Evolutionary conservation across 2,113 vertebrate species (phyloP), one percentile per base, ranked within the genome.

Genomic region (Philantomba maxwellii): DNA sequence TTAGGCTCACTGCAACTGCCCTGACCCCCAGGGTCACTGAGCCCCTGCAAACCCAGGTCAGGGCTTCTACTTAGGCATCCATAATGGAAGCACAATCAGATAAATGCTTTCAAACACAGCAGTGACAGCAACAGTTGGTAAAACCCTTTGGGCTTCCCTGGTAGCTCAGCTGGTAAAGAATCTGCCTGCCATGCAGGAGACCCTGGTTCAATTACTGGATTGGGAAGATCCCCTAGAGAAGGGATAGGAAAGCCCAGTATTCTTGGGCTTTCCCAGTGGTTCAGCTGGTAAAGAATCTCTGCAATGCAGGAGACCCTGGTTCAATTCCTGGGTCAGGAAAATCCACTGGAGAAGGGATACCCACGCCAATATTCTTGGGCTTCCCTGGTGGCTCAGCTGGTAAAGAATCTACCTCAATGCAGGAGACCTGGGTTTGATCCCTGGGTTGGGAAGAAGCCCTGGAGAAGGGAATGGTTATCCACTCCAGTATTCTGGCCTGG

Each of bases 241-340:
- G 64, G 17, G n/a, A 70, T 36, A 70, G 64, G 30, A 33, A 17
- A 64, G 15, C 62, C 64, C 64, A 70, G 17, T 70, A 36, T 70
- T 70, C 64, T 70, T 36, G 64, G n/a, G 64, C n/a, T 70, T 70
- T 11, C n/a, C 64, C 1, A 1, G n/a, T 70, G 17, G 64, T 30
- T 36, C n/a, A 36, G 64, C 17, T 70, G n/a, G 19, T 70, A 70
- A 70, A 70, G 64, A 70, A 36, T 36, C n/a, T 21, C n/a, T 70
- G 64, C n/a, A 11, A 21, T 10, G 64, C 64, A 66, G 33, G 64
- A 66, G 33, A 66, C 64, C 8, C 1, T 19, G 16, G 62, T 66
- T n/a, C 8, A 19, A 66, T 9, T n/a, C 16, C 7, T 66, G 33
- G 33, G 4, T n/a, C 2, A 0, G 64, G 33, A 66, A n/a, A 16